These are phyloP conservation scores for Hestina assimilis DNA, from an alignment of 1,140 invertebrate species.

Conservation along the genomic window DNA sequence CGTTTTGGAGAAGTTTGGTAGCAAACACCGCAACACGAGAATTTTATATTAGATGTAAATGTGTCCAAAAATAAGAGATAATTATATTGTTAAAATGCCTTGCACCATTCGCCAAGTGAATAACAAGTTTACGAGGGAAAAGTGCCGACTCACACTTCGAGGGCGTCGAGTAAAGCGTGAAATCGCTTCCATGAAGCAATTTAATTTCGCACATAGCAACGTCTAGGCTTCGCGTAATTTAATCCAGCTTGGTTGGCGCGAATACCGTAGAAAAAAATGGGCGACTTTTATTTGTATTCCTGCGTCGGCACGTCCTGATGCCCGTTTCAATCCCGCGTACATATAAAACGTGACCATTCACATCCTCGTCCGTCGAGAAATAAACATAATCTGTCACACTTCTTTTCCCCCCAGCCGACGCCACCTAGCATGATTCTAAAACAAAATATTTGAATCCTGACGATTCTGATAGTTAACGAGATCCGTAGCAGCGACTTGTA, in stretches of 20 bases:
- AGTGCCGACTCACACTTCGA: slow-evolving; percentile 11
- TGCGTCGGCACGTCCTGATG: slow-evolving; percentile 49
- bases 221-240: slow-evolving; percentile 52
- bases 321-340: slow-evolving; percentile 56
- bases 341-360: slow-evolving; percentile 71
- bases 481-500: slow-evolving; percentile 29
- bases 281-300: slow-evolving; percentile 50
- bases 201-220: slow-evolving; percentile 48
- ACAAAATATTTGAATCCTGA: slow-evolving; percentile 37
- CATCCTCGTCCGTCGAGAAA: slow-evolving; percentile 45
- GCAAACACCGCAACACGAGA: too few species aligned
- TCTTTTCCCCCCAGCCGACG: slow-evolving; percentile 24
- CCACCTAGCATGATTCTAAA: slow-evolving; percentile 41
- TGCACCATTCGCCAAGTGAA: slow-evolving; percentile 7
- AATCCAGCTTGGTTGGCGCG: slow-evolving; percentile 44
- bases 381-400: slow-evolving; percentile 63
- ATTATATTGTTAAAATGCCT: background rate
- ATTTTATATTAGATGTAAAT: too few species aligned
- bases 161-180: slow-evolving; percentile 25
- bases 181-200: slow-evolving; percentile 51
- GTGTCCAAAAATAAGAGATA: too few species aligned
- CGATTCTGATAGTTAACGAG: slow-evolving; percentile 34
- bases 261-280: slow-evolving; percentile 45
- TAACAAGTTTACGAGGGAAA: slow-evolving; percentile 22
- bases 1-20: too few species aligned